Percentiles rank a stretch among this genome's conserved stretches.
Evolutionary conservation across 2,888 invertebrate genomes (phyloP).

Genomic region (Oscheius sp.): DNA sequence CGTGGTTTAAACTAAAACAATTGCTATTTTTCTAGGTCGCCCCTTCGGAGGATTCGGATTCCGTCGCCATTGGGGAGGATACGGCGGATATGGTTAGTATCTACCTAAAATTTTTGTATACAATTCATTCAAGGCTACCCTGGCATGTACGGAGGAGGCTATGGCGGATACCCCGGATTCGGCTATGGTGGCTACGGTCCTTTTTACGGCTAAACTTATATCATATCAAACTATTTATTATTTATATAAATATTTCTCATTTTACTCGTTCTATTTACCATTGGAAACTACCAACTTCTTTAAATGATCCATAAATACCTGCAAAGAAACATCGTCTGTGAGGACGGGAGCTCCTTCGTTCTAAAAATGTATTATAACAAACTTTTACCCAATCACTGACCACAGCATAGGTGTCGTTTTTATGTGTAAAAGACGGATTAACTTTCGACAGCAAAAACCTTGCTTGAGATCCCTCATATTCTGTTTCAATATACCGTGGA

Average conservation of each 20-base stretch:
- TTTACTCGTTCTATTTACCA: slow-evolving; percentile 13
- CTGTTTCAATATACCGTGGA: slow-evolving; percentile 97
- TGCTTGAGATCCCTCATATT: slow-evolving; percentile 81
- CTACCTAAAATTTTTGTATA: too few species aligned
- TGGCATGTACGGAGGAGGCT: not conserved
- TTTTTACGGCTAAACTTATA: not conserved
- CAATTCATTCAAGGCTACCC: not conserved
- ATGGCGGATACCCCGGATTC: not conserved
- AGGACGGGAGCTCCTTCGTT: slow-evolving; percentile 95
- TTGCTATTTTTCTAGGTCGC: not conserved
- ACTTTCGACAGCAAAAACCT: slow-evolving; percentile 85
- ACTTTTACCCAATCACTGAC: not conserved
- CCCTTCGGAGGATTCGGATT: slow-evolving; percentile 9
- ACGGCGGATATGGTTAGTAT: slow-evolving; percentile 19
- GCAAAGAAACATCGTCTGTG: slow-evolving; percentile 97
- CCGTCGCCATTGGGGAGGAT: not conserved
- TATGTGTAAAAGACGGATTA: slow-evolving; percentile 98
- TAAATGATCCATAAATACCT: slow-evolving; percentile 99
- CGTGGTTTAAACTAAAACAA: not conserved
- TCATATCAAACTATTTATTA: slow-evolving; percentile 3
- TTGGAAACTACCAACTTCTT: slow-evolving; percentile 93
- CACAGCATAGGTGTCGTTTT: slow-evolving; percentile 79
- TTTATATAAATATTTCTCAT: not conserved
- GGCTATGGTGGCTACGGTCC: slow-evolving; percentile 11
- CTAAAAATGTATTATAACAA: slow-evolving; percentile 77